These are phyloP conservation scores for Pocillopora damicornis DNA, from an alignment of 64 coral and sea anemone genomes.

Conservation along the genomic window DNA sequence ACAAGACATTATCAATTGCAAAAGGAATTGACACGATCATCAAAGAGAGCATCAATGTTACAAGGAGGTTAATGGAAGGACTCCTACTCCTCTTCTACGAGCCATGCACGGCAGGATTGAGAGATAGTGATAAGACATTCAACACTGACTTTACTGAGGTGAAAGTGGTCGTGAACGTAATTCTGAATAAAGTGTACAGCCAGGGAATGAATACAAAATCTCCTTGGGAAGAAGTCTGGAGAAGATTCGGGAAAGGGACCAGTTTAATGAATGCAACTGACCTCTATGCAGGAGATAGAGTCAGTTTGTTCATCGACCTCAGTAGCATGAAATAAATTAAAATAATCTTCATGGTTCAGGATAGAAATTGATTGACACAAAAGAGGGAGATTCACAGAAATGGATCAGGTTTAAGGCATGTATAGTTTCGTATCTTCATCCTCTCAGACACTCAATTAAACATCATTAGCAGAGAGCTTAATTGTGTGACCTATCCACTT, in stretches of 20 bases:
- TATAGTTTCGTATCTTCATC: too few relatives aligned
- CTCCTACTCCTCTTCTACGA: constrained; percentile 33
- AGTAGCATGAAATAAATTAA: too few relatives aligned
- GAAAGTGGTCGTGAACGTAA: constrained; percentile 26
- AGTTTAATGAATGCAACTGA: too few relatives aligned
- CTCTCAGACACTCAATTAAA: too few relatives aligned
- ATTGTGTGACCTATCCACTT: too few relatives aligned
- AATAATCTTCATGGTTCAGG: too few relatives aligned
- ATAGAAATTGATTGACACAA: too few relatives aligned
- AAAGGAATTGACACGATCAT: constrained; percentile 23
- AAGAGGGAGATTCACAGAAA: too few relatives aligned
- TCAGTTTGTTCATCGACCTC: too few relatives aligned
- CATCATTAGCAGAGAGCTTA: too few relatives aligned
- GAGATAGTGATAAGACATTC: constrained; percentile 46
- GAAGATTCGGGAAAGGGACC: background rate
- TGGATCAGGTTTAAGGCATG: too few relatives aligned
- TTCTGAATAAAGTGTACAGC: constrained; percentile 36
- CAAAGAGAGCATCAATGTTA: constrained; percentile 46
- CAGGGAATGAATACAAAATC: constrained; percentile 38
- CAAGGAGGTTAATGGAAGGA: constrained; percentile 52
- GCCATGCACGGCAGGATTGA: background rate
- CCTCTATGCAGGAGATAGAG: too few relatives aligned
- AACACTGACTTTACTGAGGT: constrained; percentile 21
- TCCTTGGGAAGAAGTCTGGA: constrained; percentile 22
- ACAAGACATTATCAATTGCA: constrained; percentile 43